phyloP scores from a whole-genome alignment of 2,113 vertebrate genomes.

The Malurus melanocephalus region DNA sequence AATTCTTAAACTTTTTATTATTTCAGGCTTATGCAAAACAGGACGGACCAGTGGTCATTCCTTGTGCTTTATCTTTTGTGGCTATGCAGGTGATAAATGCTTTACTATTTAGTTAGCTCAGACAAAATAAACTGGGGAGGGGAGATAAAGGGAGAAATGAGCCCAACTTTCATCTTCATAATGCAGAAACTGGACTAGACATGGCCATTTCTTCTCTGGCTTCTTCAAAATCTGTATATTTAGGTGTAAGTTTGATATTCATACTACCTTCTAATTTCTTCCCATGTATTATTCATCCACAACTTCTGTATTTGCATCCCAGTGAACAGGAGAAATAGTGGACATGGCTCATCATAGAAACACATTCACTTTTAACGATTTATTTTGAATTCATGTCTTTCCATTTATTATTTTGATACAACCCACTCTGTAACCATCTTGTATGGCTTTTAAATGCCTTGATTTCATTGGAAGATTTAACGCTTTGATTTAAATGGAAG shows the following conservation, averaged over 20 bases:
- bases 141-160: slow-evolving; percentile 26
- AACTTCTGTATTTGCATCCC: background rate
- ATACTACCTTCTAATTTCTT: background rate
- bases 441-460: background rate
- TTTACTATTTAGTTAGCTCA: background rate
- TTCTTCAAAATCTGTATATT: background rate
- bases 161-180: background rate
- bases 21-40: background rate
- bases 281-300: background rate
- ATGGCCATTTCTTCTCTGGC: background rate
- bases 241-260: background rate
- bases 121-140: background rate
- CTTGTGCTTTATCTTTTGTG: background rate
- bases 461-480: background rate
- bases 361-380: background rate
- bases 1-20: background rate
- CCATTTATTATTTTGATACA: background rate
- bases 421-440: background rate
- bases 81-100: background rate
- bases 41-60: background rate
- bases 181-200: background rate
- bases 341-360: background rate
- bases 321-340: background rate
- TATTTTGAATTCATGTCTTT: background rate
- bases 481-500: background rate